Evolutionary conservation across 2,797 vertebrate species (phyloP).

Genomic region (Enteromius trimaculatus): DNA sequence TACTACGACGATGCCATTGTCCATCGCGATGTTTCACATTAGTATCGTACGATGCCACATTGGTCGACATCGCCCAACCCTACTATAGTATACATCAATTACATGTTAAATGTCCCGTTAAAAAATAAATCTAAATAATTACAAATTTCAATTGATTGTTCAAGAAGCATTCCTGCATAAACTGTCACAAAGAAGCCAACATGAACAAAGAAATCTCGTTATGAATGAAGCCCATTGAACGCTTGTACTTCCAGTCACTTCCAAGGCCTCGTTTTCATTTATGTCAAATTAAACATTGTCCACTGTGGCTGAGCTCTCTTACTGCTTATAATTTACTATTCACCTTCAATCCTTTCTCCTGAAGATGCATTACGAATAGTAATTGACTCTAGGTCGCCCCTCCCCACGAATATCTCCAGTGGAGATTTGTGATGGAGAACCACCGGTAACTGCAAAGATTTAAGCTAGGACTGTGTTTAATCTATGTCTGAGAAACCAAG

Average conservation of each 20-base stretch:
- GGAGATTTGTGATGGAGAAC: conserved; percentile 27
- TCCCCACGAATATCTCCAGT: conserved; percentile 11
- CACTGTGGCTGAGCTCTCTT: conserved; percentile 2
- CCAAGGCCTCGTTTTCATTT: conserved; percentile 4
- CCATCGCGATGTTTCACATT: too few species aligned
- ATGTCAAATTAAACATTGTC: conserved; percentile 1
- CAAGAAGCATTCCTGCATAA: too few species aligned
- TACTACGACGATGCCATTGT: too few species aligned
- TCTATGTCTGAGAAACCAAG: conserved; percentile 18
- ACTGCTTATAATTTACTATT: conserved; percentile 18
- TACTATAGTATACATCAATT: neutral
- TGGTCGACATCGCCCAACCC: too few species aligned
- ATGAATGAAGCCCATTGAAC: neutral
- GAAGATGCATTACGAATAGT: conserved; percentile 25
- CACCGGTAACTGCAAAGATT: neutral
- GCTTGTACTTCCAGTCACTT: neutral
- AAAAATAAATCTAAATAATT: too few species aligned
- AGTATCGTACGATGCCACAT: too few species aligned
- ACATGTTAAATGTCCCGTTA: neutral
- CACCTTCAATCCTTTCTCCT: conserved; percentile 21
- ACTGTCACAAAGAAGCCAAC: too few species aligned
- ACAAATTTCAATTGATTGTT: neutral
- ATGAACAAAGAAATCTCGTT: neutral
- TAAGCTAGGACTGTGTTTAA: conserved; percentile 20
- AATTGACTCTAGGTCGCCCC: conserved; percentile 4